Percentiles rank a stretch among this genome's conserved stretches.
Conservation (phyloP, 1,140 invertebrate species). For the Calycopis cecrops region DNA sequence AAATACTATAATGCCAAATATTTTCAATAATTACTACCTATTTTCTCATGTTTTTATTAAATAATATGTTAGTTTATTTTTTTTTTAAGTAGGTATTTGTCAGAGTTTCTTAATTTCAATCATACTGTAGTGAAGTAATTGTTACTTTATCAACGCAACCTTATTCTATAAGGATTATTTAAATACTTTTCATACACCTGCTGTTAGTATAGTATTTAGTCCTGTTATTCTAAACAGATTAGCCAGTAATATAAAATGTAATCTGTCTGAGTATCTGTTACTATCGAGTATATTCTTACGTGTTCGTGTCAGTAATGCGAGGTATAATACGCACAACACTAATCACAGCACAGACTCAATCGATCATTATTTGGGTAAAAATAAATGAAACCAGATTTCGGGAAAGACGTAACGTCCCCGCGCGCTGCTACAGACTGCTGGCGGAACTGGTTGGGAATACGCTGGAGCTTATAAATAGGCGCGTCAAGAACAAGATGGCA, state of each 20-base stretch:
- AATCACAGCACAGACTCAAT: slow-evolving; percentile 42
- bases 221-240: too few species aligned
- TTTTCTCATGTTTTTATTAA: too few species aligned
- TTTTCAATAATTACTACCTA: too few species aligned
- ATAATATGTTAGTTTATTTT: too few species aligned
- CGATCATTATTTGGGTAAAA: slow-evolving; percentile 34
- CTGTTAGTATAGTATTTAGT: too few species aligned
- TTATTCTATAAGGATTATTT: too few species aligned
- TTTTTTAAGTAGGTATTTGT: too few species aligned
- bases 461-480: slow-evolving; percentile 70
- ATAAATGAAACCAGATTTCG: slow-evolving; percentile 9
- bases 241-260: not conserved
- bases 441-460: slow-evolving; percentile 57
- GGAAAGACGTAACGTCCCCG: slow-evolving; percentile 33
- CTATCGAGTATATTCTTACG: slow-evolving; percentile 14
- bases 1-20: too few species aligned
- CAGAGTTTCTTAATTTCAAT: too few species aligned
- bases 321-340: slow-evolving; percentile 40
- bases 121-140: too few species aligned
- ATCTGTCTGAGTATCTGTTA: slow-evolving; percentile 7
- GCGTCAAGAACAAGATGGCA: slow-evolving; percentile 34
- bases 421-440: slow-evolving; percentile 53
- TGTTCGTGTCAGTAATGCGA: slow-evolving; percentile 13
- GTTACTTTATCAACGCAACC: too few species aligned
- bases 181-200: too few species aligned